Evolutionary conservation across 2,113 vertebrate species (phyloP).

Genomic region (Actenoides hombroni): DNA sequence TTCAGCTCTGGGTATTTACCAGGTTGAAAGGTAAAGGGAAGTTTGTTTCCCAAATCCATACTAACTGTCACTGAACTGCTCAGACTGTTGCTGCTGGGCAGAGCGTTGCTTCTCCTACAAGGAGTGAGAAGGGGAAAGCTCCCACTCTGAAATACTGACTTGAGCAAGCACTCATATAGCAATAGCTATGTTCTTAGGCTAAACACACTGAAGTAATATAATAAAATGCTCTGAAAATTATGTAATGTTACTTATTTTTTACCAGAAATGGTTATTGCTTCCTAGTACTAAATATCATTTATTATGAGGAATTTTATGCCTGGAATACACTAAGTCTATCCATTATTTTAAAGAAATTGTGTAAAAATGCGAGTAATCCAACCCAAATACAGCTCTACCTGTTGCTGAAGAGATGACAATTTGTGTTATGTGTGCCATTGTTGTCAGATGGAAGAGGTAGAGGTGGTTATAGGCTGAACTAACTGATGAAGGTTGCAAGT

Average conservation of each 20-base stretch:
- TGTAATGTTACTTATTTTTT: background rate
- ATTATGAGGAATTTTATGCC: background rate
- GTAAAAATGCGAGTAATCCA: background rate
- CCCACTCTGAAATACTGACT: background rate
- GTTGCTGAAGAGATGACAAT: conserved; percentile 82
- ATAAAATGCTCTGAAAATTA: background rate
- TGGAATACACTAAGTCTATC: background rate
- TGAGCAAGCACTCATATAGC: background rate
- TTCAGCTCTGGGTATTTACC: background rate
- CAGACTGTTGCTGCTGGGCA: background rate
- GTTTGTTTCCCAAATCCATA: background rate
- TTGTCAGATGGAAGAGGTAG: conserved; percentile 92
- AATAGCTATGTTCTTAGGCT: background rate
- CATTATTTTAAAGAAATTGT: background rate
- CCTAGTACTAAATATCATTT: background rate
- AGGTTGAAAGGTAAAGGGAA: background rate
- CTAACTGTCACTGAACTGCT: background rate
- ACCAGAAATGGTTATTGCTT: background rate
- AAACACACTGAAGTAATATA: background rate
- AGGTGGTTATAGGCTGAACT: conserved; percentile 92
- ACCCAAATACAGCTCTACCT: conserved; percentile 56
- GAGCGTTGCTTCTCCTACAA: background rate
- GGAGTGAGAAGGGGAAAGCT: background rate
- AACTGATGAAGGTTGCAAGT: conserved; percentile 88
- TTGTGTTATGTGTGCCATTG: conserved; percentile 91